Conservation (phyloP, 1,140 invertebrate species). For the Drosophila azteca region DNA sequence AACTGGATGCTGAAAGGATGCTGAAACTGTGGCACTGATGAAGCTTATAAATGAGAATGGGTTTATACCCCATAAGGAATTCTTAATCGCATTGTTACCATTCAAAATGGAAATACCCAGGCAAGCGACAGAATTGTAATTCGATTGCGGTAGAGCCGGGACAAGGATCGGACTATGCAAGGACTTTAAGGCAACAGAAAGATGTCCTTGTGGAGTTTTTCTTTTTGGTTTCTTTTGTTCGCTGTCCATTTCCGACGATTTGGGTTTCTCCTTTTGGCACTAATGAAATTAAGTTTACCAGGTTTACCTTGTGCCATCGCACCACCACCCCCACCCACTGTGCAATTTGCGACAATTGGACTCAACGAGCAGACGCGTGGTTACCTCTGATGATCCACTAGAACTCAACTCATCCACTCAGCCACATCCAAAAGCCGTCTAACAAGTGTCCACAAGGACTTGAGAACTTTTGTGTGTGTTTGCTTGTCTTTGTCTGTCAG, state of each 20-base stretch:
- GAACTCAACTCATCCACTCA: conserved; percentile 13
- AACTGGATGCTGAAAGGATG: background rate
- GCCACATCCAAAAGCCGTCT: conserved; percentile 3
- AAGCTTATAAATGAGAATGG: background rate
- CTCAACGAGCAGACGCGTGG: background rate
- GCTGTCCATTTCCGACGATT: no score
- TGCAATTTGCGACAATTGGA: conserved; percentile 6
- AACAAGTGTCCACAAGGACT: conserved; percentile 42
- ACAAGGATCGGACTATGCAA: no score
- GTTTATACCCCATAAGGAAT: background rate
- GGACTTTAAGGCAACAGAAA: no score
- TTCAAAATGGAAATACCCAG: no score
- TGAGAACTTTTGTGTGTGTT: conserved; percentile 20
- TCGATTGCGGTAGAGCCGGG: no score
- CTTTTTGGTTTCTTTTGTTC: no score
- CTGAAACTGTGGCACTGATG: background rate
- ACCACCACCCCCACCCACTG: no score
- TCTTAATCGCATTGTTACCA: no score
- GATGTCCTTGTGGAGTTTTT: no score
- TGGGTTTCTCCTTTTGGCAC: no score
- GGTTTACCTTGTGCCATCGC: no score
- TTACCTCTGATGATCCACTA: conserved; percentile 5
- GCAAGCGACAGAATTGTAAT: no score
- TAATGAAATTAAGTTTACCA: background rate
- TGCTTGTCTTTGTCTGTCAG: conserved; percentile 10